Base-by-base conservation (phyloP, 2,797 vertebrate genomes). In the Hippopotamyrus pictus region DNA sequence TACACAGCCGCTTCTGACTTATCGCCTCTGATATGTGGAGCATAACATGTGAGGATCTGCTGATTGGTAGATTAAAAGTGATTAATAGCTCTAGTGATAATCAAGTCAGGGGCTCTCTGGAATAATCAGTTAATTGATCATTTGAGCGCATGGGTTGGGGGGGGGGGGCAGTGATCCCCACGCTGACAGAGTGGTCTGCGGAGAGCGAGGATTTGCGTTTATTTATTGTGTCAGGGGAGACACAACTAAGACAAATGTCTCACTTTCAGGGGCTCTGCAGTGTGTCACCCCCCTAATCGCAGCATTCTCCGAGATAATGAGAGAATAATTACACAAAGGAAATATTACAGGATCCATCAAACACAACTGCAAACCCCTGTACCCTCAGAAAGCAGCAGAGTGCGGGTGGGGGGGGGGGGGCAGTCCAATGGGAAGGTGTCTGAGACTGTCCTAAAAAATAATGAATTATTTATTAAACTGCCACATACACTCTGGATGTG, bases 91-190 rank as follows among this genome's bases (percentile, higher is more conserved):
- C 82, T 57, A 41, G 92, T 95, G 95, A 95, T 95, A 92, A 94
- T 92, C 92, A 91, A 94, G 94, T 95, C 93, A 93, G 89, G 91
- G 91, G 91, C 93, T 92, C 90, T 69, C 86, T 29, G 89, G 92
- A 93, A 93, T 94, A 95, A 96, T 95, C 95, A 95, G 94, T 94
- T 95, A 95, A 95, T 94, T 94, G 95, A 96, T 95, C 92, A 89
- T 90, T 85, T 90, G 51, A 48, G 87, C 84, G 90, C 84, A 88
- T 88, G 51, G 88, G 88, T 89, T 69, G 73, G 91, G 87, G 88
- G 88, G 89, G 73, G 14, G 17, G 37, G 73, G 37, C 5, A 14
- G 73, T 8, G 73, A 44, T 79, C 73, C 90, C 90, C 90, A 51
- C 89, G 90, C 88, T 91, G 91, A 82, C 46, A 88, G 41, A 25